Base-by-base conservation (phyloP, 2,113 vertebrate species). In the Gnathonemus echidnorhynchus region DNA sequence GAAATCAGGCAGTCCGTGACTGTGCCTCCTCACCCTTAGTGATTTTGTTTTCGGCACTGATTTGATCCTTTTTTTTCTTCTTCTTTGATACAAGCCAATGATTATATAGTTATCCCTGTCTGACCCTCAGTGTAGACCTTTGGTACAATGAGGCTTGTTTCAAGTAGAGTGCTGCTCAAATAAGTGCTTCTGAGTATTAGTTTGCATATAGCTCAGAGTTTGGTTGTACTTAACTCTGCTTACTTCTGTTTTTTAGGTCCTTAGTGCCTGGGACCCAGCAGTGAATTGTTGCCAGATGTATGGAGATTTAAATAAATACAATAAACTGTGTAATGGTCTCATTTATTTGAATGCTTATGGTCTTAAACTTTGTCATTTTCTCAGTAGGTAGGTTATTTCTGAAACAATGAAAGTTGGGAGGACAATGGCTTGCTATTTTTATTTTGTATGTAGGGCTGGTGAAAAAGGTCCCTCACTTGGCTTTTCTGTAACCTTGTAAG, bases 61-160 rank as follows among this genome's bases (percentile, higher is more conserved):
- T 70, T 31, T 31, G 17, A 46, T 8, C 46, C 24, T 24, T n/a
- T 15, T 46, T 24, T 50, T 13, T 48, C 11, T 3, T 7, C 3
- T 24, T 3, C 49, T 52, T 15, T 83, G 17, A 15, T 21, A 45
- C 70, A 83, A 89, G 88, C 88, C 88, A 42, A 27, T 89, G 88
- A 89, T 89, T 74, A 89, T 89, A 56, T 52, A 83, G 88, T 89
- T 89, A 89, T 89, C 88, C 88, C 88, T 89, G 88, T 89, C 88
- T 84, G 88, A 89, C 83, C 49, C 8, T 39, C 46, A 10, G 19
- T 89, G 88, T 89, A 8, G 88, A 89, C 49, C 42, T 49, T 56
- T 83, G 70, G 49, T 89, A 89, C 31, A 53, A 74, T 89, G 88
- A 89, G 88, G 88, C 88, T 89, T 83, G 74, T 89, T 84, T 89